Conservation (phyloP, 1,140 invertebrate species). For the Chrysomallon squamiferum region DNA sequence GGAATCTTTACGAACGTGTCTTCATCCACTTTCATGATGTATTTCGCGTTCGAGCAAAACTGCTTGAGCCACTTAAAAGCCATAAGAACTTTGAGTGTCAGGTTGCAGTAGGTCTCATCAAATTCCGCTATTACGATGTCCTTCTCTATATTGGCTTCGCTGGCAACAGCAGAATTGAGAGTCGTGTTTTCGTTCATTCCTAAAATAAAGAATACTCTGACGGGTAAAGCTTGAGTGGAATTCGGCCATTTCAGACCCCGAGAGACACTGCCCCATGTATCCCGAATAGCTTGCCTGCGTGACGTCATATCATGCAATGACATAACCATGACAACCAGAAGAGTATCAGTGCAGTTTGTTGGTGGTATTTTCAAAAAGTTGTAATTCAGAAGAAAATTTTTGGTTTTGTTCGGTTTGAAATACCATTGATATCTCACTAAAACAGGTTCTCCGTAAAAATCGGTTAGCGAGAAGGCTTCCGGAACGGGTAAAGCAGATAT, state of each 20-base stretch:
- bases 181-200: background rate
- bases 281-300: conserved; percentile 19
- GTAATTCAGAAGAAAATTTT: background rate
- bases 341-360: background rate
- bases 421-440: background rate
- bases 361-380: background rate
- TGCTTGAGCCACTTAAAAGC: conserved; percentile 79
- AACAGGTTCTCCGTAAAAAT: background rate
- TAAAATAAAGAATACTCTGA: background rate
- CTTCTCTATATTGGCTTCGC: conserved; percentile 51
- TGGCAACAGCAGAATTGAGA: background rate
- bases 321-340: conserved; percentile 12
- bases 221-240: background rate
- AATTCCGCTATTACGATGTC: conserved; percentile 83
- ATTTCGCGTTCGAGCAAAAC: conserved; percentile 68
- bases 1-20: conserved; percentile 64
- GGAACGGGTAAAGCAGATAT: too few species aligned
- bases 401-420: background rate
- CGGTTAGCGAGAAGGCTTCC: too few species aligned
- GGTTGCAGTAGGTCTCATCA: conserved; percentile 78
- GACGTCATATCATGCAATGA: conserved; percentile 2
- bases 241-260: conserved; percentile 21
- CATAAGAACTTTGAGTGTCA: conserved; percentile 87
- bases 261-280: conserved; percentile 33
- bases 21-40: conserved; percentile 65